Evolutionary conservation across 2,113 vertebrate genomes (phyloP).

Genomic region (Lonchura striata): DNA sequence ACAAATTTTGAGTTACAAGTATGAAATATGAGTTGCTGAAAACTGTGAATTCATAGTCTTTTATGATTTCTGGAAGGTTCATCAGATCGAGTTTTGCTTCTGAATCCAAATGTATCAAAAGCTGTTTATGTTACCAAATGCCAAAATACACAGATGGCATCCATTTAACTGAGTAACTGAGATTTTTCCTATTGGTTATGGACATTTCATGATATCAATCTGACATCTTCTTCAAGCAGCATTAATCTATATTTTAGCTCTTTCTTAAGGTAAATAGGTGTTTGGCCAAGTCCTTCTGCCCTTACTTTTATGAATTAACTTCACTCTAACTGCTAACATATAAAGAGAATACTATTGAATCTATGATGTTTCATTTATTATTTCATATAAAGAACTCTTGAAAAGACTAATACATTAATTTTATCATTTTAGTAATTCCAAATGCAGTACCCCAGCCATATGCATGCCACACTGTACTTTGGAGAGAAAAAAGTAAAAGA

Average conservation of each 20-base stretch:
- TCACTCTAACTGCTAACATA: not conserved
- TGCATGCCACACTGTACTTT: not conserved
- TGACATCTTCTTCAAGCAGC: not conserved
- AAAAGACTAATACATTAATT: not conserved
- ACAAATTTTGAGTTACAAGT: not conserved
- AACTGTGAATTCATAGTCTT: not conserved
- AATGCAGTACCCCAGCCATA: not conserved
- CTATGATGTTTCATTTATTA: not conserved
- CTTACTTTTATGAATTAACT: not conserved
- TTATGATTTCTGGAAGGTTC: constrained; percentile 23
- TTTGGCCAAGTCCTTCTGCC: not conserved
- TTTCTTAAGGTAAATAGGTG: not conserved
- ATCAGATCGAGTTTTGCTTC: not conserved
- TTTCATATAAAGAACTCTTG: not conserved
- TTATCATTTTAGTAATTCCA: not conserved
- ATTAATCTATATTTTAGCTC: not conserved
- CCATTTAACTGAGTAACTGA: not conserved
- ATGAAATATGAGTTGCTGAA: not conserved
- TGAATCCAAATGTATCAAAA: constrained; percentile 7
- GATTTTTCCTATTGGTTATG: not conserved
- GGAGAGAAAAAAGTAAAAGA: not conserved
- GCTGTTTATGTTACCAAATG: not conserved
- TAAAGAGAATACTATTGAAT: not conserved
- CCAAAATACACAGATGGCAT: constrained; percentile 26
- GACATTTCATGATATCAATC: not conserved